Evolutionary conservation across 2,113 vertebrate genomes (phyloP).

Genomic region (Xiphophorus maculatus): DNA sequence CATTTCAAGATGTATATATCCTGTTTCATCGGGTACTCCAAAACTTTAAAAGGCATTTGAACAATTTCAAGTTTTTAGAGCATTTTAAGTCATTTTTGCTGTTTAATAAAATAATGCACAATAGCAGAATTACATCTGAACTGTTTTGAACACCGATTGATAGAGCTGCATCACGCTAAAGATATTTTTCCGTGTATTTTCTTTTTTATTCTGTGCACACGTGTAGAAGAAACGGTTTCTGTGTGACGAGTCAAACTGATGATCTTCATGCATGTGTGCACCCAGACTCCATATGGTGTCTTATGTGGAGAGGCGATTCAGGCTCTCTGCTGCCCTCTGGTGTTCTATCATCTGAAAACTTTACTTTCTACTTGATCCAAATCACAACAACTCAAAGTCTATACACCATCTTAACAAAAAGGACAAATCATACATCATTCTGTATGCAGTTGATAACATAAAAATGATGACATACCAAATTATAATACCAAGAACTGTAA

Average conservation of each 20-base stretch:
- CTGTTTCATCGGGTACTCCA: not conserved
- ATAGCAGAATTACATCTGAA: not conserved
- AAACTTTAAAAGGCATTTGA: not conserved
- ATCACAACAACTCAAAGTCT: not conserved
- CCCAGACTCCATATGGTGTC: conserved; percentile 45
- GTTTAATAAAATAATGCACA: too few species aligned
- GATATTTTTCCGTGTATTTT: not conserved
- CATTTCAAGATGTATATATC: not conserved
- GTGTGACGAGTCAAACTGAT: conserved; percentile 28
- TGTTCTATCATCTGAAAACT: conserved; percentile 38
- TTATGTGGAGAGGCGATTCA: conserved; percentile 17
- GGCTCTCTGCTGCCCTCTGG: conserved; percentile 72
- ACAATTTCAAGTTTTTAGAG: not conserved
- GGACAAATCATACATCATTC: not conserved
- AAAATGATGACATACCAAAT: not conserved
- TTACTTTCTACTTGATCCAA: not conserved
- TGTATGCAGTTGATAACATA: not conserved
- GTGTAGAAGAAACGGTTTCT: conserved; percentile 33
- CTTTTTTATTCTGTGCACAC: conserved; percentile 30
- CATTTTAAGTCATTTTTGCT: not conserved
- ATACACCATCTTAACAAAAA: too few species aligned
- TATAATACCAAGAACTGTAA: not conserved
- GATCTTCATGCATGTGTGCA: conserved; percentile 65
- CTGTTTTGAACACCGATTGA: not conserved
- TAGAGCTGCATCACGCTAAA: not conserved